These are phyloP conservation scores for Calyptomena viridis DNA, from an alignment of 2,113 vertebrate species.

Conservation along the genomic window DNA sequence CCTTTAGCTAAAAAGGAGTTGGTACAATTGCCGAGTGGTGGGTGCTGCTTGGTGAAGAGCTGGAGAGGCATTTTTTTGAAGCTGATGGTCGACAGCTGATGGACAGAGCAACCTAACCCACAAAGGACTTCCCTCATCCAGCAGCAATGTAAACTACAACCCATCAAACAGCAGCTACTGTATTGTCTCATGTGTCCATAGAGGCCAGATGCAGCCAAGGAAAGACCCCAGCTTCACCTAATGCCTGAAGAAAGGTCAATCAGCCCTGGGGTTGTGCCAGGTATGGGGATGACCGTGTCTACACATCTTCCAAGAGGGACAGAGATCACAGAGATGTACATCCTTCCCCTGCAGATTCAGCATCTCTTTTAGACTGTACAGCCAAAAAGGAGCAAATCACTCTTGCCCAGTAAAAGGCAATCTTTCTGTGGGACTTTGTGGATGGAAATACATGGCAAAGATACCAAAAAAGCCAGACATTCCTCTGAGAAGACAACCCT, in stretches of 20 bases:
- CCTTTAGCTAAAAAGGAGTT: not conserved
- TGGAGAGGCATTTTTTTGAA: not conserved
- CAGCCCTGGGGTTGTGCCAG: not conserved
- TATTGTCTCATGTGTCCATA: fast-evolving
- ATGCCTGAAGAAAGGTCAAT: not conserved
- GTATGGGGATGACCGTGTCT: fast-evolving
- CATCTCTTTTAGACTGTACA: not conserved
- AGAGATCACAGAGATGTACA: not conserved
- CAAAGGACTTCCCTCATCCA: not conserved
- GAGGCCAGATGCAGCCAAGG: not conserved
- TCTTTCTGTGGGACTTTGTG: fast-evolving
- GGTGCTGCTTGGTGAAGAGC: not conserved
- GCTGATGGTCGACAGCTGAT: not conserved
- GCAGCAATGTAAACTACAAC: not conserved
- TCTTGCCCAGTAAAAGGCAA: not conserved
- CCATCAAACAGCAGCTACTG: not conserved
- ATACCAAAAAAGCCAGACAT: not conserved
- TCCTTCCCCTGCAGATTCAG: not conserved
- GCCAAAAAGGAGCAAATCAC: not conserved
- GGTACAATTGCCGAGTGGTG: not conserved
- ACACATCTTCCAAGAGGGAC: not conserved
- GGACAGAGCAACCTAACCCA: not conserved
- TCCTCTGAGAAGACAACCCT: not conserved
- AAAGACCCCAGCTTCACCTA: not conserved
- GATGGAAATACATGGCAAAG: not conserved